Conservation (phyloP, 2,113 vertebrate species). For the Carlito syrichta region DNA sequence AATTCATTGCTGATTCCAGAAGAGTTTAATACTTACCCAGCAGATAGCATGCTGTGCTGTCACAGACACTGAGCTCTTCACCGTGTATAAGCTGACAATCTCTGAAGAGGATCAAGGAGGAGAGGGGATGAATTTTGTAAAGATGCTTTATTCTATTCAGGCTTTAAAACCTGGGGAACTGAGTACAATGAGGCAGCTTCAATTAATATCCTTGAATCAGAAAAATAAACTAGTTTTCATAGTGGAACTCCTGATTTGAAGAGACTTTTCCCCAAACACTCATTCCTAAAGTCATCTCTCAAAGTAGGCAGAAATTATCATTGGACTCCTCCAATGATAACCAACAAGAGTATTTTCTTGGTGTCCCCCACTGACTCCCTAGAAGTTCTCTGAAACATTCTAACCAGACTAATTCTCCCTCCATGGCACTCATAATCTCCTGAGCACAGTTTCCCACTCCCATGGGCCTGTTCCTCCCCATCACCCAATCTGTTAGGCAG, state of each 20-base stretch:
- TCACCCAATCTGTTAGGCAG: neutral
- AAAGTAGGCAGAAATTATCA: neutral
- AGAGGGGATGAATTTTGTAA: neutral
- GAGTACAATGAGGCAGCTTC: neutral
- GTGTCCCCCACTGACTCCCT: neutral
- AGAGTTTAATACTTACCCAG: constrained; percentile 42
- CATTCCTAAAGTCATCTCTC: neutral
- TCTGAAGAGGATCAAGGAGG: constrained; percentile 39
- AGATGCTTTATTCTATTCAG: neutral
- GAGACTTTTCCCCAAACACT: neutral
- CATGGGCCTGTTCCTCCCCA: neutral
- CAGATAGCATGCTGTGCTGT: constrained; percentile 42
- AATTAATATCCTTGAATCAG: neutral
- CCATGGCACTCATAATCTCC: neutral
- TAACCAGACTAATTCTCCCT: neutral
- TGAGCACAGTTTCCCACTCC: neutral
- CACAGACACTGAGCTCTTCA: constrained; percentile 33
- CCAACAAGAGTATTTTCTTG: neutral
- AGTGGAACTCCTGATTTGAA: neutral
- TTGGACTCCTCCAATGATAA: neutral
- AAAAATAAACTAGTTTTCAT: neutral
- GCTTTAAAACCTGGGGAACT: neutral
- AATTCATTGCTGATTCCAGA: constrained; percentile 61
- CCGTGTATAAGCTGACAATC: constrained; percentile 34
- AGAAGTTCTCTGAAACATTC: neutral